Evolutionary conservation across 2,113 vertebrate species (phyloP), one percentile per base, ranked within the genome.

Genomic region (Neolamprologus sp.): DNA sequence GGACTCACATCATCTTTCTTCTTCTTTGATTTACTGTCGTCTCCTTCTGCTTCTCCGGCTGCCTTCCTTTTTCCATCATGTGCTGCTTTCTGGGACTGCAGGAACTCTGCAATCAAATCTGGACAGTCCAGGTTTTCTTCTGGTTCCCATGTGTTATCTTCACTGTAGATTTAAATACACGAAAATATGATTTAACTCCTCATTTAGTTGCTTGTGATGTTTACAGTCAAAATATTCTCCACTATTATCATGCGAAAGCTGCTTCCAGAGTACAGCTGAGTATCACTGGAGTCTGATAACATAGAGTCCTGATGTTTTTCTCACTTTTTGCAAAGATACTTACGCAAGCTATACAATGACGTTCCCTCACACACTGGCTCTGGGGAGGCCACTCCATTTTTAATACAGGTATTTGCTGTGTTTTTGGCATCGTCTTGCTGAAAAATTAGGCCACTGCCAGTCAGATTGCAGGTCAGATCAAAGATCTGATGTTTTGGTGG

Each of bases 81-180:
- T 0, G 98, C 98, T 0, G 94, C 92, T 95, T 98, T 99, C 93
- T 99, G 99, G 2, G 98, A 98, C 83, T 99, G 98, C 11, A 99
- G 97, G 88, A 98, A 99, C 65, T 99, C 98, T 1, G 98, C 98
- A 7, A 99, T 99, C 88, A 99, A 95, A 88, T 99, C 99, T 0
- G 99, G 99, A 92, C 99, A 99, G 90, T 99, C 99, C 26, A 99
- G 94, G 95, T 99, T 99, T 92, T 99, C 98, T 71, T 99, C 98
- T 1, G 99, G 99, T 89, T 99, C 99, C 99, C 99, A 99, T 0
- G 99, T 99, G 95, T 99, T 99, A 80, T 99, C 98, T 31, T 99
- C 98, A 57, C 99, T 99, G 96, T 51, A 79, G 45, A 90, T 33
- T 21, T n/a, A 47, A 63, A 42, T 5, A 60, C n/a, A 75, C 2